Evolutionary conservation across 2,113 vertebrate genomes (phyloP), one percentile per base, ranked within the genome.

Genomic region (Dryoscopus gambensis): DNA sequence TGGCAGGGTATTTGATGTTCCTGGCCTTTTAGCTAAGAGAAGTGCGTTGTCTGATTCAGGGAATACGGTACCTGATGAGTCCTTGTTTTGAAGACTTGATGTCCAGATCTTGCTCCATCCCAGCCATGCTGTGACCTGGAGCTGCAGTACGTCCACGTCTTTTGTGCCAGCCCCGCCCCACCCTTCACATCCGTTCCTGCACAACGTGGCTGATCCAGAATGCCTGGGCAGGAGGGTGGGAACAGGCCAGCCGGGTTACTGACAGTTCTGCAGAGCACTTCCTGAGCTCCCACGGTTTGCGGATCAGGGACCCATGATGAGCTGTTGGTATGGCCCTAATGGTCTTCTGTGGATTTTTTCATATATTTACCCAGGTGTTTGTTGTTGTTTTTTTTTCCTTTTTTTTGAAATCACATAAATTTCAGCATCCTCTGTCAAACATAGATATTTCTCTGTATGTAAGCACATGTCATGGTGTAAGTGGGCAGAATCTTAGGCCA

Each of bases 241-340:
- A 47, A 13, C 24, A 42, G 65, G 69, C 56, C 27, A 14, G 21
- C 28, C 1, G 0, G 25, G 5, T n/a, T 49, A 1, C 69, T 74
- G 74, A 6, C 35, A 15, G 12, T 14, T 42, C 47, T 71, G 79
- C 47, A 14, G 24, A 23, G 52, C 15, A 1, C 27, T 52, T 11
- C 47, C 78, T 3, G 2, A 9, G 63, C 71, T 83, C 52, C 57
- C 12, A 2, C 2, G 2, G 3, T 31, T 8, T 64, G 75, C 1
- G 0, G 18, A 11, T 59, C 65, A 24, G 70, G 73, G 19, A 21
- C 22, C 21, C 0, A 0, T 40, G n/a, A 21, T 20, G 44, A 42
- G 53, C 11, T 75, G 3, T 15, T 90, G n/a, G 6, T 46, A 0
- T 13, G 27, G 23, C 47, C 28, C 6, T 28, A 17, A 2, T 13